Conservation (phyloP, 2,797 vertebrate species). For the Pangasius djambal region DNA sequence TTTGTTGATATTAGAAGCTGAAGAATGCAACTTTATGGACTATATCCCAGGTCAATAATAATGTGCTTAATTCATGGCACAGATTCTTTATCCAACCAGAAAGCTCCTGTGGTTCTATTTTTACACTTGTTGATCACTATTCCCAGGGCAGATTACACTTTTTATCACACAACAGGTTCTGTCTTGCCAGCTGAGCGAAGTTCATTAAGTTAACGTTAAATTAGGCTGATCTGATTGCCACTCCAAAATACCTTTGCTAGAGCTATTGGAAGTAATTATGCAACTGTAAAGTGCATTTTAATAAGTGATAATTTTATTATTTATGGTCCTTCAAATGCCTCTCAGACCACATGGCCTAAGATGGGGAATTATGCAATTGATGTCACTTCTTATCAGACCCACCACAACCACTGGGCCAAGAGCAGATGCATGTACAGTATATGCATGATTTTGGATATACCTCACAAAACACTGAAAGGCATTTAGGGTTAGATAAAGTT, state of each 20-base stretch:
- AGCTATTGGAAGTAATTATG: slow-evolving; percentile 65
- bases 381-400: slow-evolving; percentile 2
- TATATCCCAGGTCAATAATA: not conserved
- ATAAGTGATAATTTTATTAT: slow-evolving; percentile 51
- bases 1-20: not conserved
- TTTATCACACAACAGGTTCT: slow-evolving; percentile 12
- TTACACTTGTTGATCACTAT: slow-evolving; percentile 25
- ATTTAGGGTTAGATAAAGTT: not conserved
- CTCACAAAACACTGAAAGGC: not conserved
- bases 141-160: slow-evolving; percentile 11
- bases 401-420: not conserved
- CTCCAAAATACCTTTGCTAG: slow-evolving; percentile 58
- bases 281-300: slow-evolving; percentile 40
- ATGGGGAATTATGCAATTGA: not conserved
- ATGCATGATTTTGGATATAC: not conserved
- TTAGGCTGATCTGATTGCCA: slow-evolving; percentile 66
- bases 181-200: slow-evolving; percentile 45
- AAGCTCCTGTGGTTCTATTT: not conserved
- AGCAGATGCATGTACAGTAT: not conserved
- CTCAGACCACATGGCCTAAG: slow-evolving; percentile 4
- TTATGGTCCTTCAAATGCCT: slow-evolving; percentile 44
- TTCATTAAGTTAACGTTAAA: slow-evolving; percentile 66
- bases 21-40: not conserved
- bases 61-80: not conserved
- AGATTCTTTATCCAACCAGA: not conserved